Percentiles rank a stretch among this genome's conserved stretches.
These are phyloP conservation scores for Lemur catta DNA, from an alignment of 2,797 vertebrate genomes.

Conservation along the genomic window DNA sequence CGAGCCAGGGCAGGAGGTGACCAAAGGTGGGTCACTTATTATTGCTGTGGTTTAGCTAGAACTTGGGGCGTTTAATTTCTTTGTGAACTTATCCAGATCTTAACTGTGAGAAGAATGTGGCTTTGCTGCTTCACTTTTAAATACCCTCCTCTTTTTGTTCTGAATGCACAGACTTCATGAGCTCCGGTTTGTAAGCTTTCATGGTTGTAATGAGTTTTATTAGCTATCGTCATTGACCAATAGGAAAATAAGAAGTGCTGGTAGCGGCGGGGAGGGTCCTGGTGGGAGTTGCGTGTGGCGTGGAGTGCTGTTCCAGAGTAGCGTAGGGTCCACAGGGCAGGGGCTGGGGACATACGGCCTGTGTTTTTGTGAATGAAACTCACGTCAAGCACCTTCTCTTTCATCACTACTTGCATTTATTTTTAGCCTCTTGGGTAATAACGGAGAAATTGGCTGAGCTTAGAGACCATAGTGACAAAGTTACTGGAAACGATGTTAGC, in stretches of 20 bases:
- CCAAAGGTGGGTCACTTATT: not conserved
- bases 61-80: conserved; percentile 42
- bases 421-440: not conserved
- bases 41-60: conserved; percentile 13
- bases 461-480: not conserved
- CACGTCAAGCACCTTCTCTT: not conserved
- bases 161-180: not conserved
- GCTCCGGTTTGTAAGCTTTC: not conserved
- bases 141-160: not conserved
- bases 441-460: not conserved
- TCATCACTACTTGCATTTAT: not conserved
- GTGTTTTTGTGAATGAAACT: conserved; percentile 14
- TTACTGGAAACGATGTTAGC: not conserved
- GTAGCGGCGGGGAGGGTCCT: not conserved
- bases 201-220: not conserved
- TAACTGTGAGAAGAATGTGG: not conserved
- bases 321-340: not conserved
- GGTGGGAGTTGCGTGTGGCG: not conserved
- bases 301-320: not conserved
- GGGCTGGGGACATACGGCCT: not conserved
- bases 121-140: not conserved
- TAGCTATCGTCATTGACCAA: not conserved
- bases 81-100: not conserved
- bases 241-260: not conserved
- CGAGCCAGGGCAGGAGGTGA: not conserved